Conservation (phyloP, 2,113 vertebrate genomes). For the Microtus richardsoni region DNA sequence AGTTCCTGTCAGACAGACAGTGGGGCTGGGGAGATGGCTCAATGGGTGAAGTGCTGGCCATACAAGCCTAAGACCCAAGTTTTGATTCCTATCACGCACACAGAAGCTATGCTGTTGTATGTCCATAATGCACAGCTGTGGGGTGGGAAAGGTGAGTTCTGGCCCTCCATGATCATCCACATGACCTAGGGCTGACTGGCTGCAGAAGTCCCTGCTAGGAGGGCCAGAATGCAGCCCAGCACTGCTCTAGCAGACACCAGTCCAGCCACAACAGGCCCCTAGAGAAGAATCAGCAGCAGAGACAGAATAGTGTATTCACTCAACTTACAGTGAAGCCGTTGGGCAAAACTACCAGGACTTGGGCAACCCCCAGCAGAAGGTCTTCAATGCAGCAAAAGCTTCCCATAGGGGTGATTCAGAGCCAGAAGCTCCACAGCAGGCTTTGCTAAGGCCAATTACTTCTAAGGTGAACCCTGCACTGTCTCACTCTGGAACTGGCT, state of each 20-base stretch:
- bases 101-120: background rate
- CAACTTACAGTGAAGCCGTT: background rate
- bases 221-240: background rate
- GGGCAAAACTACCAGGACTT: background rate
- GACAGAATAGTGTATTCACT: background rate
- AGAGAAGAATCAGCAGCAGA: background rate
- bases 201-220: background rate
- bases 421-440: background rate
- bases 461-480: accelerated
- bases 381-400: background rate
- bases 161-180: background rate
- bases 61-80: background rate
- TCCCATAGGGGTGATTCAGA: background rate
- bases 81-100: background rate
- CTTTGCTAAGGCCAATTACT: accelerated
- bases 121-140: background rate
- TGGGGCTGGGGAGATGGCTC: background rate
- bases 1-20: background rate
- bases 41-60: background rate
- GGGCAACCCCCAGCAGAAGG: too few relatives aligned
- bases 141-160: background rate
- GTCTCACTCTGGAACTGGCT: background rate
- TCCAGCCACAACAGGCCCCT: background rate
- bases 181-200: background rate
- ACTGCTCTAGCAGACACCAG: background rate